phyloP scores from a whole-genome alignment of 92 coral and sea anemone species.

The Pocillopora meandrina region DNA sequence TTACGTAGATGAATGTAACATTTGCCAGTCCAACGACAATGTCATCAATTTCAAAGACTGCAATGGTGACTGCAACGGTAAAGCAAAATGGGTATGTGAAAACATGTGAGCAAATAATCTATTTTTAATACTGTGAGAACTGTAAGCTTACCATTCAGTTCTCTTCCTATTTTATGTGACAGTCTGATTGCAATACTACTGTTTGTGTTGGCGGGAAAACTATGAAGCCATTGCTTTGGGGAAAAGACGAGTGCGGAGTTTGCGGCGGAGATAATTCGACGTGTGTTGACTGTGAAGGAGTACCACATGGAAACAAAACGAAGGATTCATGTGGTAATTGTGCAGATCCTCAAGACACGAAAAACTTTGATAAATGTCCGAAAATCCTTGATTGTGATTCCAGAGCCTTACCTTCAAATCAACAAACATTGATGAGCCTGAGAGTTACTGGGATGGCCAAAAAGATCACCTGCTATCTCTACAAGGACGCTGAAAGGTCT shows the following conservation, averaged over 20 bases:
- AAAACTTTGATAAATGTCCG: constrained; percentile 40
- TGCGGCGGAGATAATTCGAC: constrained; percentile 63
- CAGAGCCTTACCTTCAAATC: constrained; percentile 27
- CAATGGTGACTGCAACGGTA: constrained; percentile 22
- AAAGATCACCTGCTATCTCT: not conserved
- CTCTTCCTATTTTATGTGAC: not conserved
- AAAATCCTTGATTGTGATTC: constrained; percentile 28
- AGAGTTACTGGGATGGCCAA: constrained; percentile 35
- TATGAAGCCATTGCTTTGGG: not conserved
- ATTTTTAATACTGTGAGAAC: not conserved
- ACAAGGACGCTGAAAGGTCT: constrained; percentile 8
- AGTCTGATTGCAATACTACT: constrained; percentile 26
- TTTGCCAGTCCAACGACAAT: constrained; percentile 23
- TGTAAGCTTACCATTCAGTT: no score
- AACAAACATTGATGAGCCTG: constrained; percentile 15
- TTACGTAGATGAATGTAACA: constrained; percentile 11
- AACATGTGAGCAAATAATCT: not conserved
- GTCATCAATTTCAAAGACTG: constrained; percentile 17
- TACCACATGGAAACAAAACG: constrained; percentile 38
- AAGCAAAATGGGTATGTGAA: constrained; percentile 11
- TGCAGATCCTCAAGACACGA: constrained; percentile 9
- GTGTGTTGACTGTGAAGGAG: constrained; percentile 65
- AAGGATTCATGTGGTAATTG: constrained; percentile 36
- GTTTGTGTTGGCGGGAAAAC: constrained; percentile 60
- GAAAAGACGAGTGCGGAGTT: constrained; percentile 45